Percentiles rank a stretch among this genome's conserved stretches.
Evolutionary conservation across 1,140 invertebrate genomes (phyloP).

Genomic region (Holcopasites calliopsidis): DNA sequence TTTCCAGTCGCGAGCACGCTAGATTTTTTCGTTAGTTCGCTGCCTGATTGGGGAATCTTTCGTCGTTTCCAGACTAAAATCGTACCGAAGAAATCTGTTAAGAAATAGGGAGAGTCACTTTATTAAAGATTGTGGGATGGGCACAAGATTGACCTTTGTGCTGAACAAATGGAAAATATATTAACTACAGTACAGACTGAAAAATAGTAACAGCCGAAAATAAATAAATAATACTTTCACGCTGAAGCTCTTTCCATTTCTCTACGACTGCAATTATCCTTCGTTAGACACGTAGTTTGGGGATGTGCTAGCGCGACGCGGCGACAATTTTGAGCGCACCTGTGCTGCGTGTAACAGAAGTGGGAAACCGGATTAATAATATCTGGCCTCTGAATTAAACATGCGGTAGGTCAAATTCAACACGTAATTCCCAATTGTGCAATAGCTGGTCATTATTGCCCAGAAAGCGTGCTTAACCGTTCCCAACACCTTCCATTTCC

Average conservation of each 20-base stretch:
- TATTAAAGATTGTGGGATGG: no score
- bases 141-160: no score
- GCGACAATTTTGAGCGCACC: constrained; percentile 13
- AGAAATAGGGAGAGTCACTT: not conserved
- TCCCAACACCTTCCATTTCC: constrained; percentile 36
- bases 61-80: not conserved
- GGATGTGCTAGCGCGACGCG: not conserved
- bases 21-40: not conserved
- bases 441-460: constrained; percentile 46
- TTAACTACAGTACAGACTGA: no score
- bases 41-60: not conserved
- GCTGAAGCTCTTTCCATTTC: no score
- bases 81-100: not conserved
- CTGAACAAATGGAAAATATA: no score
- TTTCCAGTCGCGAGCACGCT: not conserved
- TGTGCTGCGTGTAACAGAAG: not conserved
- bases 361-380: constrained; percentile 42
- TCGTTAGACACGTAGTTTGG: not conserved
- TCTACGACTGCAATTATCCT: no score
- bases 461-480: constrained; percentile 47
- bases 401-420: constrained; percentile 39
- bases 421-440: constrained; percentile 49
- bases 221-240: no score
- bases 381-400: constrained; percentile 39
- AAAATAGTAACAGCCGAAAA: no score